Base-by-base conservation (phyloP, 64 coral and sea anemone genomes). In the Cladopsammia gracilis region DNA sequence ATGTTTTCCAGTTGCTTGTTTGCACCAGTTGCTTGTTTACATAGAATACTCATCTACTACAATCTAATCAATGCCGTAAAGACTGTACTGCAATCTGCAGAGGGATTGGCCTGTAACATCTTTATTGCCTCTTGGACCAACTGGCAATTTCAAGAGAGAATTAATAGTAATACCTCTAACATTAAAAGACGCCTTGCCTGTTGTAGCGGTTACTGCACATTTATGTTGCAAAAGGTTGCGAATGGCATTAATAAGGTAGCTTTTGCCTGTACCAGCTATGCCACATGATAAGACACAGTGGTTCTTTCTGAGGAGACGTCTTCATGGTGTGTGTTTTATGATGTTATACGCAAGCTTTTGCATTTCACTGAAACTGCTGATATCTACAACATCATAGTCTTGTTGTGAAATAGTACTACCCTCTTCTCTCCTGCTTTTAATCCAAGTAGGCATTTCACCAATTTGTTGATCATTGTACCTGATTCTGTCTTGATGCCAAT, bases 401-500 rank as follows among this genome's bases (percentile, higher is more conserved):
- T 64, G 9, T 13, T 64, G 61, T 13, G 24, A 22, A 25, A 84
- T 61, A 16, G 56, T 4, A 25, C 4, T 11, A 54, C 42, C 26
- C 61, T 84, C 53, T 18, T 84, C 80, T 64, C n/a, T 84, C 18
- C 61, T 62, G 25, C 0, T 84, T 84, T 74, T 89, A 42, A 89
- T 89, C 86, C 48, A 78, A 12, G 34, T 34, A 34, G 34, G 34
- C 34, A 34, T 34, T 34, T 34, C 34, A 34, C 34, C 34, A 34
- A 34, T 34, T 34, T 34, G 34, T 34, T 34, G 34, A 34, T 34
- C 34, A 34, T 34, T 89, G 49, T 89, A 64, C 25, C 46, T 44
- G 7, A n/a, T 42, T 75, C 70, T 89, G 57, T 89, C 86, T 50
- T 89, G 46, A 52, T 75, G 48, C 86, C 68, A 89, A 66, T 89